Base-by-base conservation (phyloP, 2,888 invertebrate species). In the Dicycla oo region DNA sequence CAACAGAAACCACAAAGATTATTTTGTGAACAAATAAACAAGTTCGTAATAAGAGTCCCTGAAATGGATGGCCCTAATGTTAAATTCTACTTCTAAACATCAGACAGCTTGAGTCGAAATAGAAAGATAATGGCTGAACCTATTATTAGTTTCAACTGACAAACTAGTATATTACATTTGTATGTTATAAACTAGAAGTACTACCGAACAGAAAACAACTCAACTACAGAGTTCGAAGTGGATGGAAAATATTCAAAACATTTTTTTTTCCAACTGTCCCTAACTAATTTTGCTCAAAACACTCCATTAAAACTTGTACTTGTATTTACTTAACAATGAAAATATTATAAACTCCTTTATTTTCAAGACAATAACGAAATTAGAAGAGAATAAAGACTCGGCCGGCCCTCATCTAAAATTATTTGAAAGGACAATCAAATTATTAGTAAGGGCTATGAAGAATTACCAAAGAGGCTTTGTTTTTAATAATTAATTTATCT, bases 401-500 rank as follows among this genome's bases (percentile, higher is more conserved):
- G 63, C 73, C 73, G 82, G 82, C 75, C 69, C 75, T 80, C 75
- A 70, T 67, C 75, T 72, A 80, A 85, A 85, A 84, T 86, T 80
- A 87, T 83, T 87, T 83, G 75, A 82, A 73, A 82, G 75, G 74
- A 76, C 82, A 86, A 85, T 88, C 75, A 84, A 86, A 86, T 88
- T 88, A 83, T 87, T 85, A 85, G 74, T 85, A 80, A 85, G 81
- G 78, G 81, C 81, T 72, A 85, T 81, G 83, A 83, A 85, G 84
- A 85, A 86, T 86, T 85, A 86, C 79, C 82, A 83, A 85, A 82
- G 80, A 81, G 78, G 74, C 81, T 86, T 81, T 83, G 82, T 85
- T 86, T 86, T 85, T 83, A 86, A 87, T 88, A 86, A 86, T 87
- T 86, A 87, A 88, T 87, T 87, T 86, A 87, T 84, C 73, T 82